These are phyloP conservation scores for Callosobruchus maculatus DNA, from an alignment of 2,888 invertebrate species.

Conservation along the genomic window DNA sequence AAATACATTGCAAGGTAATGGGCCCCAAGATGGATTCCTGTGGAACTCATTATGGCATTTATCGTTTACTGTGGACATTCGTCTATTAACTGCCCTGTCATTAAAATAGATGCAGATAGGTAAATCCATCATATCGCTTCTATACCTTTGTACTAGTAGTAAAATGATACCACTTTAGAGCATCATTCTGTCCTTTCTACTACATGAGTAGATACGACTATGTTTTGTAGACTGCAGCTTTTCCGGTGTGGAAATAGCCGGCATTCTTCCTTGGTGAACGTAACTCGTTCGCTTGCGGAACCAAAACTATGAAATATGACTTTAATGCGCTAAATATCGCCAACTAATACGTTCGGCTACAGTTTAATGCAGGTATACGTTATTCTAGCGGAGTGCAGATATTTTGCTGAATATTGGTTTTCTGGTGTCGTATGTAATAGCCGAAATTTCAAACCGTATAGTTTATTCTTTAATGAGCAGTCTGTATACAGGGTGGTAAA, in stretches of 20 bases:
- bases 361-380: constrained; percentile 8
- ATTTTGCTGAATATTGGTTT: constrained; percentile 14
- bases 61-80: too few species aligned
- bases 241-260: neutral
- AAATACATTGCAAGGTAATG: too few species aligned
- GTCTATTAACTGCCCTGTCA: too few species aligned
- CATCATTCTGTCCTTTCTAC: neutral
- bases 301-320: neutral
- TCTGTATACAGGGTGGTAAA: too few species aligned
- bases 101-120: too few species aligned
- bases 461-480: too few species aligned
- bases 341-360: constrained; percentile 12
- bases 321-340: constrained; percentile 6
- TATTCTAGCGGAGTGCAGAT: constrained; percentile 12
- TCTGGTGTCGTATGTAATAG: constrained; percentile 6
- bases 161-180: too few species aligned
- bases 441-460: too few species aligned
- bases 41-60: too few species aligned
- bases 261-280: neutral
- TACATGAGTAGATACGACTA: neutral
- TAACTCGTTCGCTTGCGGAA: neutral
- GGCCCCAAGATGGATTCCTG: too few species aligned
- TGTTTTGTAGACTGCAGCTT: neutral
- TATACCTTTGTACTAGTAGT: too few species aligned
- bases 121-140: too few species aligned